Conservation (phyloP, 2,797 vertebrate genomes). For the Mormyrus hasselquistii region DNA sequence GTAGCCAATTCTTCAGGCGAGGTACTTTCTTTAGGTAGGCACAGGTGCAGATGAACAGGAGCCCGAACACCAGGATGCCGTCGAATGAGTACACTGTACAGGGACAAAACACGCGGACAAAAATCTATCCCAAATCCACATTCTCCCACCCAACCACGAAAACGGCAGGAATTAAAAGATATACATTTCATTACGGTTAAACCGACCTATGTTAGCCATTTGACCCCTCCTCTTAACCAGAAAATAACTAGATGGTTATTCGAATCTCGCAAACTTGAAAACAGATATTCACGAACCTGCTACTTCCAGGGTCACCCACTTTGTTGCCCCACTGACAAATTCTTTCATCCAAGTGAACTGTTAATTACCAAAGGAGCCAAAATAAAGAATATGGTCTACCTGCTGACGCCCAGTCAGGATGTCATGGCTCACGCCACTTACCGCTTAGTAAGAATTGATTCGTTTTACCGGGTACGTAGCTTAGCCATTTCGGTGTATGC, state of each 20-base stretch:
- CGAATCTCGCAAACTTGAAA: neutral
- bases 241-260: neutral
- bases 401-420: neutral
- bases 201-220: neutral
- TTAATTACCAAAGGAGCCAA: neutral
- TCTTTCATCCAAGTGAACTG: neutral
- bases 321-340: neutral
- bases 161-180: neutral
- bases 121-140: neutral
- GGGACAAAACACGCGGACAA: neutral
- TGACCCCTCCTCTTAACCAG: neutral
- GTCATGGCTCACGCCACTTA: neutral
- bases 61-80: slow-evolving; percentile 66
- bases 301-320: neutral
- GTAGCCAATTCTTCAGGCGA: slow-evolving; percentile 64
- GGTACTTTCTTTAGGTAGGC: slow-evolving; percentile 72
- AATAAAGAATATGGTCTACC: neutral
- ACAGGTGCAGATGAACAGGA: slow-evolving; percentile 70
- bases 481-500: neutral
- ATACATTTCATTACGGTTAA: neutral
- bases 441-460: neutral
- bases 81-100: slow-evolving; percentile 67
- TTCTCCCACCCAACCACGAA: neutral
- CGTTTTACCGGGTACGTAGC: neutral
- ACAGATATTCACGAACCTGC: neutral